Conservation (phyloP, 2,888 invertebrate species). For the Mechanitis mazaeus region DNA sequence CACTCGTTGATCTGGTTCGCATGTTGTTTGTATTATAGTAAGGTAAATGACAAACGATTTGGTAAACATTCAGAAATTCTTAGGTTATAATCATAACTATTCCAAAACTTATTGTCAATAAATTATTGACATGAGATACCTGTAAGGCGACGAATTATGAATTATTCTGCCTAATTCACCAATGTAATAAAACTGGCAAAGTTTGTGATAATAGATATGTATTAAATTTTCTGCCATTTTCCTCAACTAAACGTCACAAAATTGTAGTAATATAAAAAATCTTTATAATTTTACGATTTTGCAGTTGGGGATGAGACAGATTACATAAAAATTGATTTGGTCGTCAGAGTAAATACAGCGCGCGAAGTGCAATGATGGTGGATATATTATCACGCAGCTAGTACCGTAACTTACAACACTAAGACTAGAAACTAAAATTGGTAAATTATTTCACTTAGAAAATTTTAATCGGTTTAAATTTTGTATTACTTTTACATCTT, state of each 20-base stretch:
- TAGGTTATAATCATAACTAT: not conserved
- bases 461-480: not conserved
- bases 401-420: not conserved
- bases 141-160: too few relatives aligned
- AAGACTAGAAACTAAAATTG: not conserved
- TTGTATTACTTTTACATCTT: not conserved
- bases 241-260: too few relatives aligned
- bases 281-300: not conserved
- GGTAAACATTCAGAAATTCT: constrained; percentile 29
- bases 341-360: constrained; percentile 9
- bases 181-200: too few relatives aligned
- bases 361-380: not conserved
- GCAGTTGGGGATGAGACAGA: not conserved
- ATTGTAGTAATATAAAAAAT: not conserved
- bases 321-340: constrained; percentile 5
- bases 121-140: not conserved
- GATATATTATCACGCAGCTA: not conserved
- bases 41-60: constrained; percentile 23
- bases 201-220: too few relatives aligned
- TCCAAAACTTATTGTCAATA: too few relatives aligned
- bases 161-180: too few relatives aligned
- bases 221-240: too few relatives aligned
- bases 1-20: constrained; percentile 39
- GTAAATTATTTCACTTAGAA: not conserved
- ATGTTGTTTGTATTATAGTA: constrained; percentile 13